Percentiles rank a stretch among this genome's conserved stretches.
Evolutionary conservation across 2,113 vertebrate species (phyloP).

Genomic region (Gallinago undulata): DNA sequence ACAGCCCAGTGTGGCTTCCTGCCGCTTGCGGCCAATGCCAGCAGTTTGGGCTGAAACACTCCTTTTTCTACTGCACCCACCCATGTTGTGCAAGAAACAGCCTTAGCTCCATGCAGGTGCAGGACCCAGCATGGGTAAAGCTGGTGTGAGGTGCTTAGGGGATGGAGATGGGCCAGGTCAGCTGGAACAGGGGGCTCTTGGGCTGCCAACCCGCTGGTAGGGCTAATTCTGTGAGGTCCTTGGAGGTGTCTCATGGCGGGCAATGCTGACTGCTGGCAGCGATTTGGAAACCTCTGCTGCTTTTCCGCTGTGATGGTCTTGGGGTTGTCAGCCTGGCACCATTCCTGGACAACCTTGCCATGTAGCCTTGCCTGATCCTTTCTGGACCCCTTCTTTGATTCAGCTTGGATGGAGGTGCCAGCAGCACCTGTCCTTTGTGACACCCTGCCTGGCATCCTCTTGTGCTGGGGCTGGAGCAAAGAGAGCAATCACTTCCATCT

Average conservation of each 20-base stretch:
- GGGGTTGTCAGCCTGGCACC: neutral
- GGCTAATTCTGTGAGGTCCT: neutral
- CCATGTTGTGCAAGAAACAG: neutral
- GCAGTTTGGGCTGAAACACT: neutral
- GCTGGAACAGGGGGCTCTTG: fast-evolving
- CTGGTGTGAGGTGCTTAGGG: neutral
- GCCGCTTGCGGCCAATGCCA: fast-evolving
- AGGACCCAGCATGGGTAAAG: neutral
- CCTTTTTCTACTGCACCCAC: neutral
- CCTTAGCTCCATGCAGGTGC: neutral
- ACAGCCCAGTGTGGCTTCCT: fast-evolving
- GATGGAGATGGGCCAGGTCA: neutral
- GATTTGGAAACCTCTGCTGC: neutral
- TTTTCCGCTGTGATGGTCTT: neutral
- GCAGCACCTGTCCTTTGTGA: neutral
- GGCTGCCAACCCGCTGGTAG: neutral
- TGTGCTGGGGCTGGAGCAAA: neutral
- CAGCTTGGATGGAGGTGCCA: neutral
- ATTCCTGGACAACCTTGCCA: neutral
- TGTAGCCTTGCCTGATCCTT: fast-evolving
- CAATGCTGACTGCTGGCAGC: neutral
- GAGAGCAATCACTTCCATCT: neutral
- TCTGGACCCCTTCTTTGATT: neutral
- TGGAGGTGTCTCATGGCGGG: neutral
- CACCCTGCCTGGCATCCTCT: neutral